Evolutionary conservation across 1,140 invertebrate species (phyloP), one percentile per base, ranked within the genome.

Genomic region (Papilio polyxenes): DNA sequence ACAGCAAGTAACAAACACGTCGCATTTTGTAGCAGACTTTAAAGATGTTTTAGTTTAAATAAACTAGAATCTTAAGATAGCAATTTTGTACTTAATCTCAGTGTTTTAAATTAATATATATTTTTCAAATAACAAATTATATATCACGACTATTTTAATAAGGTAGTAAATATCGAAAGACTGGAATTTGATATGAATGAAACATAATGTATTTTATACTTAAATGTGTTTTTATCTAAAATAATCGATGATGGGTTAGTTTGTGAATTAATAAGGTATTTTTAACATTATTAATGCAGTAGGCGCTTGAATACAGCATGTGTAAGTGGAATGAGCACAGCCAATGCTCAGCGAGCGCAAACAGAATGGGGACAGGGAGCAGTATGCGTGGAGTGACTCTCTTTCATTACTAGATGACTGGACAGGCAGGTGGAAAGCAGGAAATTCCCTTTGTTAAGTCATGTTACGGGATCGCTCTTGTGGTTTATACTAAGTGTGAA

Each of bases 1-100:
- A 87, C 87, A 89, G 90, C 86, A 87, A 87, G 85, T 90, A 93
- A 92, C 91, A 89, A 90, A 92, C 92, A 92, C 69, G 81, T 87
- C 86, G 78, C 82, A 86, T 86, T 83, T 83, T 87, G 69, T 80
- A 75, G 37, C 37, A 75, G 49, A 69, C 80, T 81, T 49, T 15
- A 49, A 65, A 59, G 44, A 31, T 81, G 40, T 83, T 81, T 76
- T 40, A 81, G 62, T 75, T 44, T 82, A 62, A 62, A 62, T 62
- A 62, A 62, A 62, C 59, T 23, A 40, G 2, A 69, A 69, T 31
- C 62, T 65, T 65, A 23, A 23, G 11, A 65, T 69, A 37, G 23
- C 8, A 0, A 56, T 2, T 8, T n/a, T 69, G n/a, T n/a, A n/a
- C n/a, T n/a, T n/a, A n/a, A n/a, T n/a, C n/a, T n/a, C n/a, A n/a